Conservation (phyloP, 2,888 invertebrate genomes). For the Bellardia pandia region DNA sequence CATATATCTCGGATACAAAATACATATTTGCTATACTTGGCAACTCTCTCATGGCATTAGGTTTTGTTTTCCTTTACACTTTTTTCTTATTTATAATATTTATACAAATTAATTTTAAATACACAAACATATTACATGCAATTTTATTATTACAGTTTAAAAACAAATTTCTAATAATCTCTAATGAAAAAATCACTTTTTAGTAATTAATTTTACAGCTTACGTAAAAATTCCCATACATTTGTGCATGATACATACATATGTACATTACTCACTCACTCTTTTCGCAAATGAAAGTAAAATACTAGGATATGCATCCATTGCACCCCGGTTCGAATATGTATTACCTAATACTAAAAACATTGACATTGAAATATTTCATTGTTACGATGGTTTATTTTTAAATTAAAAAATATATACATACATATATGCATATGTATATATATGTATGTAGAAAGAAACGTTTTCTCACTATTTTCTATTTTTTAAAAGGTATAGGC, state of each 20-base stretch:
- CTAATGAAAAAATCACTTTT: slow-evolving; percentile 7
- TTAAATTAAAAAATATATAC: slow-evolving; percentile 4
- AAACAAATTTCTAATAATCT: no score
- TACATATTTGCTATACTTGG: not conserved
- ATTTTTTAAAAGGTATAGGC: slow-evolving; percentile 10
- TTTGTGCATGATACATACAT: not conserved
- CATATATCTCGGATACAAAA: no score
- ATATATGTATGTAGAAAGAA: not conserved
- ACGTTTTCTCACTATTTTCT: slow-evolving; percentile 33
- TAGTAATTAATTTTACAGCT: slow-evolving; percentile 45
- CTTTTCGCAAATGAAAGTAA: slow-evolving; percentile 51
- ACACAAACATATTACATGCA: not conserved
- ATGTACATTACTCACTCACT: not conserved
- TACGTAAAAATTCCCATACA: slow-evolving; percentile 44
- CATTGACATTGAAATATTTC: slow-evolving; percentile 70
- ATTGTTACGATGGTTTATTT: slow-evolving; percentile 62
- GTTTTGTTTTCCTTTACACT: slow-evolving; percentile 1
- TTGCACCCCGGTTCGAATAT: not conserved
- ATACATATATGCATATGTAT: not conserved
- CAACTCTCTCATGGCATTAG: slow-evolving; percentile 20
- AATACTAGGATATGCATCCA: slow-evolving; percentile 1
- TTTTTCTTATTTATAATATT: slow-evolving; percentile 38
- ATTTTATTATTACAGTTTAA: not conserved
- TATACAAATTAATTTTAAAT: slow-evolving; percentile 30
- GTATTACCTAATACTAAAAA: slow-evolving; percentile 56